These are phyloP conservation scores for Porites lobata DNA, from an alignment of 92 coral and sea anemone species.

Conservation along the genomic window DNA sequence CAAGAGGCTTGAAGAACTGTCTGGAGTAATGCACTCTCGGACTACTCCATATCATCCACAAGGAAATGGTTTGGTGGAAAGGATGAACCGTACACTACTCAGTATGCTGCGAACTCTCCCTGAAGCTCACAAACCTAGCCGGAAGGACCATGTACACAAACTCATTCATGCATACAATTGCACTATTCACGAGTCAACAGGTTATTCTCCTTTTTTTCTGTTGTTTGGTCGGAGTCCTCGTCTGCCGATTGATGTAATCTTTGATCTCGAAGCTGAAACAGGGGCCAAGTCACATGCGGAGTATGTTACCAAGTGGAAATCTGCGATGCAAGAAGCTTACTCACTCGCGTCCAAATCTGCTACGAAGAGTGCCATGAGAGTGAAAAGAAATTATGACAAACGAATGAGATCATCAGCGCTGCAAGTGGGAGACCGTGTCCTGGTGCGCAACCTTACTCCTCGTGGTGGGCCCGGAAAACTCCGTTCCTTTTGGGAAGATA, in stretches of 20 bases:
- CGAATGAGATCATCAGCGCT: slow-evolving; percentile 50
- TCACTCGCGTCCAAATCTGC: slow-evolving; percentile 44
- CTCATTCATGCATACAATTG: slow-evolving; percentile 69
- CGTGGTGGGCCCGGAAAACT: slow-evolving; percentile 58
- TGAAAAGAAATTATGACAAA: slow-evolving; percentile 35
- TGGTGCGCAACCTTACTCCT: slow-evolving; percentile 61
- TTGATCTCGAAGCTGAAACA: slow-evolving; percentile 37
- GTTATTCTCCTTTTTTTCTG: slow-evolving; percentile 57
- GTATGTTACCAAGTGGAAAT: slow-evolving; percentile 51
- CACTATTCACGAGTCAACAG: slow-evolving; percentile 61
- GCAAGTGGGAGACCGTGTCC: slow-evolving; percentile 54
- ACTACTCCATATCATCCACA: not conserved
- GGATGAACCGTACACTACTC: slow-evolving; percentile 58
- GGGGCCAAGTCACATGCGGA: slow-evolving; percentile 45
- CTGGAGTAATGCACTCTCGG: not conserved
- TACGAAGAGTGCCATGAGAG: slow-evolving; percentile 34
- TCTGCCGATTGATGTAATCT: slow-evolving; percentile 57
- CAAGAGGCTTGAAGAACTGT: too few species aligned
- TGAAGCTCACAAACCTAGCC: slow-evolving; percentile 52
- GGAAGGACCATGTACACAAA: slow-evolving; percentile 70
- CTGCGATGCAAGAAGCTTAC: slow-evolving; percentile 61
- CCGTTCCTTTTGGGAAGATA: slow-evolving; percentile 27
- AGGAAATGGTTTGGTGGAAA: slow-evolving; percentile 26
- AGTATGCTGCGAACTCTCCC: slow-evolving; percentile 70
- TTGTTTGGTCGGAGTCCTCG: slow-evolving; percentile 58